phyloP scores from a whole-genome alignment of 2,113 vertebrate species.

The Cottus gobio region DNA sequence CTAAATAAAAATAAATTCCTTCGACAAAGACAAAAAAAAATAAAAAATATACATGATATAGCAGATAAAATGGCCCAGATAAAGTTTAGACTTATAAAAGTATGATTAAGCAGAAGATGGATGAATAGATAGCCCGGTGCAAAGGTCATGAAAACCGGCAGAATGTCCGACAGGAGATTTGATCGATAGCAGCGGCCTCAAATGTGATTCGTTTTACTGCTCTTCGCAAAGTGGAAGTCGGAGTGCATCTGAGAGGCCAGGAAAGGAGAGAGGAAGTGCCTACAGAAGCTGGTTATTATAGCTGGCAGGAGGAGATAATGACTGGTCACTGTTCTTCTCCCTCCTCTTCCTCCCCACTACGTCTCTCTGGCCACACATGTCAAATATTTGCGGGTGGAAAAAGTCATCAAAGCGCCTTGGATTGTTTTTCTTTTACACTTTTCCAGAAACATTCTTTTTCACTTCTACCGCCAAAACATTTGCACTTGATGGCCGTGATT shows the following conservation, averaged over 20 bases:
- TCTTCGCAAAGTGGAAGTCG: slow-evolving; percentile 34
- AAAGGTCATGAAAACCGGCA: neutral
- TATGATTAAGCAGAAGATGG: neutral
- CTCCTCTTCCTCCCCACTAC: slow-evolving; percentile 18
- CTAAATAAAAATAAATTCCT: too few relatives aligned
- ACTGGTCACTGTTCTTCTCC: slow-evolving; percentile 43
- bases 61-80: neutral
- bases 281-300: slow-evolving; percentile 67
- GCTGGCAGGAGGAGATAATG: slow-evolving; percentile 67
- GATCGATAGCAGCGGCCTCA: slow-evolving; percentile 10
- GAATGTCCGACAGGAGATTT: slow-evolving; percentile 9
- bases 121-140: neutral
- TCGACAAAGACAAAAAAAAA: too few relatives aligned
- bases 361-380: slow-evolving; percentile 42
- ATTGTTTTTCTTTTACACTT: slow-evolving; percentile 52
- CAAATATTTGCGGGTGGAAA: slow-evolving; percentile 75
- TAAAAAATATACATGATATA: too few relatives aligned
- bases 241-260: slow-evolving; percentile 34
- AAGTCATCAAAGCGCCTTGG: slow-evolving; percentile 17
- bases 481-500: slow-evolving; percentile 34
- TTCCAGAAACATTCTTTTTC: slow-evolving; percentile 26
- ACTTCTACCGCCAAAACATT: slow-evolving; percentile 30
- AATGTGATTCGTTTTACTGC: slow-evolving; percentile 36
- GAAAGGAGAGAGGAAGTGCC: slow-evolving; percentile 43
- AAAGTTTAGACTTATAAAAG: neutral